These are phyloP conservation scores for Branchinecta lindahli DNA, from an alignment of 1,140 invertebrate species.

Conservation along the genomic window DNA sequence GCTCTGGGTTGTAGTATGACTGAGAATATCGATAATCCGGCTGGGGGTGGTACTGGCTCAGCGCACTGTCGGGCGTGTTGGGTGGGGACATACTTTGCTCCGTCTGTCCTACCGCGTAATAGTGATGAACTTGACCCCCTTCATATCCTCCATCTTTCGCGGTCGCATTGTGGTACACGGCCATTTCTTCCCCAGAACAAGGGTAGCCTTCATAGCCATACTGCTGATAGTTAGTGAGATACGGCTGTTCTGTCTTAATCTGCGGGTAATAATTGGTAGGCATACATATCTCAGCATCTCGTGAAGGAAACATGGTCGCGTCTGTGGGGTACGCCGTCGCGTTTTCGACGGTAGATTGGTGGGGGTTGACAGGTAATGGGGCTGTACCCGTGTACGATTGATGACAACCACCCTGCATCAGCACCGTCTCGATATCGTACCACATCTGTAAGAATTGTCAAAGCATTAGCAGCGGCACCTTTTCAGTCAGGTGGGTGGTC, in stretches of 20 bases:
- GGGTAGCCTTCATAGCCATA: neutral
- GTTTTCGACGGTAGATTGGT: neutral
- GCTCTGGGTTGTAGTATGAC: neutral
- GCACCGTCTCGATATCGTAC: conserved; percentile 38
- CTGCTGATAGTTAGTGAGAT: neutral
- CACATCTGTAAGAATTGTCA: conserved; percentile 32
- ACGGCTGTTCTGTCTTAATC: conserved; percentile 5
- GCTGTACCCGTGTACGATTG: neutral
- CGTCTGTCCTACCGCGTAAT: neutral
- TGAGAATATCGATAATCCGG: neutral
- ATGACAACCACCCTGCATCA: conserved; percentile 23
- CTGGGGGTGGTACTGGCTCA: neutral
- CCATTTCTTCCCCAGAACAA: neutral
- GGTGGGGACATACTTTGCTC: neutral
- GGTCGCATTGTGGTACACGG: neutral
- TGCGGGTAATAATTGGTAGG: conserved; percentile 2
- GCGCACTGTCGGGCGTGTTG: neutral
- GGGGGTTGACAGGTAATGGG: conserved; percentile 7
- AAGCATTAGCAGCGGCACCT: neutral
- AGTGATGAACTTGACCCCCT: neutral
- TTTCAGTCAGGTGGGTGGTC: neutral
- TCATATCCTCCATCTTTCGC: neutral
- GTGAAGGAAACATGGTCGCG: neutral
- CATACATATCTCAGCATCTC: neutral
- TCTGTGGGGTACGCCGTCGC: neutral